Evolutionary conservation across 1,140 invertebrate genomes (phyloP).

Genomic region (Hestina assimilis): DNA sequence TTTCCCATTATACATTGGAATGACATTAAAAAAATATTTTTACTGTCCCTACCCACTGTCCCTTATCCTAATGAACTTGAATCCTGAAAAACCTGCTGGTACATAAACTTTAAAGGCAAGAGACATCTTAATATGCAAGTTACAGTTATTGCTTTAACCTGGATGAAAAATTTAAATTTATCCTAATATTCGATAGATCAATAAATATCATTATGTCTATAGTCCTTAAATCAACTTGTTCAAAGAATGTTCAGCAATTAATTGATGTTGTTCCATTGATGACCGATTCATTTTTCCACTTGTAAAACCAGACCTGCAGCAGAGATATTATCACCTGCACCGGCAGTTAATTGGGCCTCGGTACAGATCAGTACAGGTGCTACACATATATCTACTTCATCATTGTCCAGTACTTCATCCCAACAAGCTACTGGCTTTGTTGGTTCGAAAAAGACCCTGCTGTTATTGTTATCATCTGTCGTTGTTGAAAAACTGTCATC

Average conservation of each 20-base stretch:
- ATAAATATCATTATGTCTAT: not conserved
- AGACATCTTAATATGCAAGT: too few relatives aligned
- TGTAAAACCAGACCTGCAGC: conserved; percentile 90
- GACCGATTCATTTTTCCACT: conserved; percentile 74
- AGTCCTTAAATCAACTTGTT: not conserved
- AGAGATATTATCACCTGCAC: conserved; percentile 94
- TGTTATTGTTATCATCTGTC: conserved; percentile 70
- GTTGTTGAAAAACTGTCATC: conserved; percentile 92
- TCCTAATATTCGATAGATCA: not conserved
- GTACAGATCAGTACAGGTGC: conserved; percentile 93
- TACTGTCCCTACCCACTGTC: not conserved
- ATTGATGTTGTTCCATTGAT: conserved; percentile 11
- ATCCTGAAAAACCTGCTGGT: too few relatives aligned
- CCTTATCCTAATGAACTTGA: too few relatives aligned
- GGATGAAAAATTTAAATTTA: not conserved
- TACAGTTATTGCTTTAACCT: not conserved
- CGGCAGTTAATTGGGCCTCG: conserved; percentile 89
- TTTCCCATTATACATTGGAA: too few relatives aligned
- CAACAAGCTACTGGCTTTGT: conserved; percentile 90
- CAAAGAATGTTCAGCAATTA: conserved; percentile 1
- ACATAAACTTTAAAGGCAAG: too few relatives aligned
- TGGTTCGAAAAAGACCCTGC: conserved; percentile 83
- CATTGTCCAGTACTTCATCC: conserved; percentile 81
- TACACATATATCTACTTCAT: conserved; percentile 86
- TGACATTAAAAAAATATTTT: not conserved